Percentiles rank a stretch among this genome's conserved stretches.
These are phyloP conservation scores for Sturmia bella DNA, from an alignment of 2,888 invertebrate genomes.

Conservation along the genomic window DNA sequence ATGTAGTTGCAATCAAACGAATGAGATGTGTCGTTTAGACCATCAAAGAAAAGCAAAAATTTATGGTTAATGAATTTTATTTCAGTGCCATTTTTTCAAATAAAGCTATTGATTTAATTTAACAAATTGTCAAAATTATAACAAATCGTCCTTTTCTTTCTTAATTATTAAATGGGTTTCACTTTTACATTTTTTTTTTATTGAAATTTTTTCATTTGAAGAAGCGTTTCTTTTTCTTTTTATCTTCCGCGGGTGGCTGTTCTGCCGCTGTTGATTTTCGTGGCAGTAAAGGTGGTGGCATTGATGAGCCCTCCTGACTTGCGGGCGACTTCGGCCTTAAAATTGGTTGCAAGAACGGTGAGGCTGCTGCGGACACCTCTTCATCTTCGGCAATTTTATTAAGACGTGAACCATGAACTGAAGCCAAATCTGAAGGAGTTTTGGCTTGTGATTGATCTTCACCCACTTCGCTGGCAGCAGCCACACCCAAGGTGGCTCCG, in stretches of 20 bases:
- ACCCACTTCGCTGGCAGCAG: slow-evolving; percentile 82
- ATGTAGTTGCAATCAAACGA: no score
- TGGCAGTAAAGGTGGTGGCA: slow-evolving; percentile 77
- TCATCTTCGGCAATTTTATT: slow-evolving; percentile 77
- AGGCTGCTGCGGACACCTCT: slow-evolving; percentile 12
- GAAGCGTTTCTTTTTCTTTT: slow-evolving; percentile 77
- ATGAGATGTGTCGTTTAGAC: no score
- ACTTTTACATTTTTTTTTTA: not conserved
- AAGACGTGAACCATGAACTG: slow-evolving; percentile 77
- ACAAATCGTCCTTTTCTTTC: no score
- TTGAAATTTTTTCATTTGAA: slow-evolving; percentile 71
- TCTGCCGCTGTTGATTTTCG: slow-evolving; percentile 71
- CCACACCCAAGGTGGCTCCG: slow-evolving; percentile 91
- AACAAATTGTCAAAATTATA: no score
- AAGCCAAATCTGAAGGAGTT: slow-evolving; percentile 77
- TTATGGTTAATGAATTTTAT: no score
- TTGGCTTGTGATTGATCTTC: slow-evolving; percentile 73
- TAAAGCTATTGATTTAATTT: no score
- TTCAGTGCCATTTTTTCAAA: no score
- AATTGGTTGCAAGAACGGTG: slow-evolving; percentile 72
- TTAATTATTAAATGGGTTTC: not conserved
- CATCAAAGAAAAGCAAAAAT: no score
- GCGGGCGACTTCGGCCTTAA: slow-evolving; percentile 72
- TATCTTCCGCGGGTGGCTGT: slow-evolving; percentile 68
- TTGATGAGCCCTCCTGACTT: slow-evolving; percentile 46